A percentile compares a stretch with the other conserved stretches of the same genome.
These are phyloP conservation scores for Toxotes jaculatrix DNA, from an alignment of 2,113 vertebrate species.

Conservation along the genomic window DNA sequence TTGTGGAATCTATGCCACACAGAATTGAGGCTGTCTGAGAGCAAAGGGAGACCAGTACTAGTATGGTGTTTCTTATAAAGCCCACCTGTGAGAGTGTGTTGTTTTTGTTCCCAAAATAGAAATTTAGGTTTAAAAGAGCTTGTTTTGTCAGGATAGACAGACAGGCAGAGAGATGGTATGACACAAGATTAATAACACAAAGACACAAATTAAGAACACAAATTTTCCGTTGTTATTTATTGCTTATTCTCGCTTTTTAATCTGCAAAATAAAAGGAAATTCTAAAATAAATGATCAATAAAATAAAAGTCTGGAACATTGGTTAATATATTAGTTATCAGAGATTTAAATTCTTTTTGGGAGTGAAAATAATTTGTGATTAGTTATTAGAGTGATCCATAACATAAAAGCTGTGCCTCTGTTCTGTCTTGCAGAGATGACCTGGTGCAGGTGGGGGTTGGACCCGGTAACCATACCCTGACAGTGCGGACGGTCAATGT, in stretches of 20 bases:
- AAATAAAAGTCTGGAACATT: neutral
- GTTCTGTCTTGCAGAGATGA: constrained; percentile 87
- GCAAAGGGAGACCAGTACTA: too few species aligned
- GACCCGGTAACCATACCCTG: constrained; percentile 88
- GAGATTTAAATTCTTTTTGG: neutral
- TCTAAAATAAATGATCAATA: neutral
- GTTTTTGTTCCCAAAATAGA: too few species aligned
- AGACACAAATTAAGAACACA: too few species aligned
- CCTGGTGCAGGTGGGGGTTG: constrained; percentile 90
- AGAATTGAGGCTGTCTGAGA: too few species aligned
- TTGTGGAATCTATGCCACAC: too few species aligned
- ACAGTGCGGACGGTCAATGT: constrained; percentile 87
- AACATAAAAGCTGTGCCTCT: neutral
- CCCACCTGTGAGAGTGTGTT: too few species aligned
- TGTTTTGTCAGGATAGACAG: too few species aligned
- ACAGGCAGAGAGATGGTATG: too few species aligned
- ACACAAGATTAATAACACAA: too few species aligned
- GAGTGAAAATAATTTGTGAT: neutral
- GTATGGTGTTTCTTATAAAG: too few species aligned
- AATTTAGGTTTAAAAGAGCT: too few species aligned
- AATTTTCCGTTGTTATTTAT: neutral
- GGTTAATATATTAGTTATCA: neutral
- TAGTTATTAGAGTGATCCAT: neutral
- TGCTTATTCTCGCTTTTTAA: neutral
- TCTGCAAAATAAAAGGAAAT: neutral